Percentiles rank a stretch among this genome's conserved stretches.
Conservation (phyloP, 1,140 invertebrate species). For the Drosophila punjabiensis region DNA sequence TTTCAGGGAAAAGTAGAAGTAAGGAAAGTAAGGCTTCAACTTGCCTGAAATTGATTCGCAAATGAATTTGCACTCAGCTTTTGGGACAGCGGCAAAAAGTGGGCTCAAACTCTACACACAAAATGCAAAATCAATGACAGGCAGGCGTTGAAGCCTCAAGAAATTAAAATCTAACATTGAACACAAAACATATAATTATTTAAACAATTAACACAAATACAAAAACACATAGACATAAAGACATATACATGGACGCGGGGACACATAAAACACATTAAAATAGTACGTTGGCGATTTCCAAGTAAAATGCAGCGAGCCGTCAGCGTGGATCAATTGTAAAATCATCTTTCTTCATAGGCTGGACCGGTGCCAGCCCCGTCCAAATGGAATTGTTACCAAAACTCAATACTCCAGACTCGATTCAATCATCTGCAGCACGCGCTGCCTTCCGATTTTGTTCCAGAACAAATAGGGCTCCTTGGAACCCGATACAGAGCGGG, state of each 20-base stretch:
- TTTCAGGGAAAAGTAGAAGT: slow-evolving; percentile 1
- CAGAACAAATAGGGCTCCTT: slow-evolving; percentile 79
- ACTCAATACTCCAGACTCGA: slow-evolving; percentile 69
- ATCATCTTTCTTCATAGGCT: slow-evolving; percentile 19
- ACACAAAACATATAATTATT: slow-evolving; percentile 47
- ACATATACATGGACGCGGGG: slow-evolving; percentile 37
- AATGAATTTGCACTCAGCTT: slow-evolving; percentile 44
- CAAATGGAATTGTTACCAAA: not conserved
- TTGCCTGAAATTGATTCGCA: slow-evolving; percentile 11
- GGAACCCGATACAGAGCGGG: slow-evolving; percentile 74
- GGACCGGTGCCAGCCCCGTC: slow-evolving; percentile 60
- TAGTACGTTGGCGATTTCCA: slow-evolving; percentile 27
- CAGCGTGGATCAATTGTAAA: slow-evolving; percentile 53
- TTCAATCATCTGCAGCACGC: slow-evolving; percentile 80
- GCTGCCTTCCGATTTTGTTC: slow-evolving; percentile 85
- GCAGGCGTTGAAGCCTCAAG: not conserved
- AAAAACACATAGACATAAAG: slow-evolving; percentile 50
- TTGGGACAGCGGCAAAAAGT: slow-evolving; percentile 70
- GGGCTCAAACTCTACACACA: slow-evolving; percentile 13
- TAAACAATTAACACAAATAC: slow-evolving; percentile 45
- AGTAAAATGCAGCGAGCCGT: slow-evolving; percentile 67
- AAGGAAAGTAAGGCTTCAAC: slow-evolving; percentile 19
- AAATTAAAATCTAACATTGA: slow-evolving; percentile 45
- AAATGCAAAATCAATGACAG: slow-evolving; percentile 5
- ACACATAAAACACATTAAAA: slow-evolving; percentile 78